Conservation (phyloP, 2,797 vertebrate species). For the Catamblyrhynchus diadema region DNA sequence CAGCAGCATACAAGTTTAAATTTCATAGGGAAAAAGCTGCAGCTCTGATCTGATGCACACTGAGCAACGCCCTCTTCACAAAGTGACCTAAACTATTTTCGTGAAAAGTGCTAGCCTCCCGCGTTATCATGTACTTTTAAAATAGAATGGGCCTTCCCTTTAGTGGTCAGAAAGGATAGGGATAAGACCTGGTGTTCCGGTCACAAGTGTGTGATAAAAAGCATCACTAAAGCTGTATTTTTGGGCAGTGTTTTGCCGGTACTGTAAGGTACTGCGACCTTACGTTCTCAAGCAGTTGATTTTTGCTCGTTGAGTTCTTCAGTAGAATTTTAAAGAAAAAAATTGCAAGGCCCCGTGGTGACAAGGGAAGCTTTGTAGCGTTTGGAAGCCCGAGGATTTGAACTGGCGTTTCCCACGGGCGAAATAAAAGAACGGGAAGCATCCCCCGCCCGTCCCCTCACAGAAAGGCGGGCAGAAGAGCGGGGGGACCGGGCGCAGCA, state of each 20-base stretch:
- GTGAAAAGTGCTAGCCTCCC: neutral
- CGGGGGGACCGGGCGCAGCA: accelerated
- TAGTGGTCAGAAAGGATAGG: accelerated
- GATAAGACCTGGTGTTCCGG: neutral
- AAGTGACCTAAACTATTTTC: neutral
- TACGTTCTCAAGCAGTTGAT: neutral
- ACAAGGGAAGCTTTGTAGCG: accelerated
- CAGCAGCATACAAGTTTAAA: accelerated
- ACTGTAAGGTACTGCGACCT: accelerated
- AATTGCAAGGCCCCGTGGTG: accelerated
- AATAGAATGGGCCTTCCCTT: neutral
- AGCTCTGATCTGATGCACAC: neutral
- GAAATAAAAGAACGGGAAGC: accelerated
- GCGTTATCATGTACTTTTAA: neutral
- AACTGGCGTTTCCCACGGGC: accelerated
- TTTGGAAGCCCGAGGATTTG: accelerated
- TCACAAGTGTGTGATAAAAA: neutral
- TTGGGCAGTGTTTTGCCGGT: neutral
- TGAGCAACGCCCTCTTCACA: neutral
- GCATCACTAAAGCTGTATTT: accelerated
- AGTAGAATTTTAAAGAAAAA: neutral
- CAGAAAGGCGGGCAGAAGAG: accelerated
- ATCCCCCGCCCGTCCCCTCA: accelerated
- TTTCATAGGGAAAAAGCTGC: neutral
- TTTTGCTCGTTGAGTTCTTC: neutral